Evolutionary conservation across 1,140 invertebrate genomes (phyloP), one percentile per base, ranked within the genome.

Genomic region (Acromyrmex heyeri): DNA sequence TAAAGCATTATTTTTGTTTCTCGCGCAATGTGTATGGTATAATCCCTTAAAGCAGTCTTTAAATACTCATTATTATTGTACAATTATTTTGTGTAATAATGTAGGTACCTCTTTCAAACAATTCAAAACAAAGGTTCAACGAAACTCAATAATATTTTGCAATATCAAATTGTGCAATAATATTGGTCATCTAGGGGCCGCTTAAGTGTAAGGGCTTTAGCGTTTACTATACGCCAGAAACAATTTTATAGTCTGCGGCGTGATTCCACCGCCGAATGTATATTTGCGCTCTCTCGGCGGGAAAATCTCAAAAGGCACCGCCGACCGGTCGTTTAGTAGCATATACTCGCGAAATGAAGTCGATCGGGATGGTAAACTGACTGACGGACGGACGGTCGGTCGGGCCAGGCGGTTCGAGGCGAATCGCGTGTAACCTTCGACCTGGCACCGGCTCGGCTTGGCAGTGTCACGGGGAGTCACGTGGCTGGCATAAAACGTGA

Each of bases 401-500:
- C 75, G 90, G 81, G 38, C 67, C 77, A 77, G 72, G 61, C 81
- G 79, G 87, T 93, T 91, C 90, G 92, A 91, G 85, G 91, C 92
- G 92, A 94, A 93, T 94, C 93, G 91, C 91, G 77, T 81, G 76
- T 92, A 92, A 92, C 91, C 93, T 90, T 72, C 90, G 92, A 93
- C 92, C 94, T 78, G 67, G 87, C 87, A 91, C 88, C 91, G 91
- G 85, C 90, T 93, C 89, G 90, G 88, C 92, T 90, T 91, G 90
- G 85, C 91, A 93, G 92, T 94, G 93, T 94, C 93, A 94, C 93
- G 93, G 88, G 91, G 89, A 94, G 93, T 94, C 93, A 94, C 94
- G 94, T 94, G 94, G 93, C 86, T 91, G 91, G 91, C 93, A 94
- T 94, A 94, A 91, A 94, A 94, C 94, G 92, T 94, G 94, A 94